Conservation (phyloP, 2,888 invertebrate species). For the Notodonta dromedarius region DNA sequence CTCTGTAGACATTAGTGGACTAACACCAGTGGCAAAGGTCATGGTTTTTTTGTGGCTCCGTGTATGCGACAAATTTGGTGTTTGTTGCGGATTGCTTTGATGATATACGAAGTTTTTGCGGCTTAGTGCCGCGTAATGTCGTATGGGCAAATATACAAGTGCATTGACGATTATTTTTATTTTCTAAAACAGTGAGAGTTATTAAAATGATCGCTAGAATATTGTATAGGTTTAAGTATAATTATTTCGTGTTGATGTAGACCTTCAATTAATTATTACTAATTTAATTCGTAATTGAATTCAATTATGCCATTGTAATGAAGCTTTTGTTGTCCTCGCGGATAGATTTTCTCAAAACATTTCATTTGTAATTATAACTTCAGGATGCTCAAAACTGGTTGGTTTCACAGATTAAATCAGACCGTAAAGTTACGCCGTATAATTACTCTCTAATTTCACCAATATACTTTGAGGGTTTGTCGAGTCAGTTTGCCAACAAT, state of each 20-base stretch:
- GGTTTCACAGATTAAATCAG: background rate
- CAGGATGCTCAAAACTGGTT: background rate
- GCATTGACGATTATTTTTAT: background rate
- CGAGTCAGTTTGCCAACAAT: background rate
- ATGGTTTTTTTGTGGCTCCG: constrained; percentile 54
- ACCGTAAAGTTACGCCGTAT: background rate
- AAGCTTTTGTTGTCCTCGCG: background rate
- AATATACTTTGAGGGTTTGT: background rate
- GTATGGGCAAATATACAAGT: background rate
- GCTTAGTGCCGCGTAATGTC: no score
- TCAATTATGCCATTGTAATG: background rate
- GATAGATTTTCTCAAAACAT: background rate
- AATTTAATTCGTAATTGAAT: background rate
- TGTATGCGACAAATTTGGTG: constrained; percentile 25
- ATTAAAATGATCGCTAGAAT: background rate
- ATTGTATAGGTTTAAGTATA: background rate
- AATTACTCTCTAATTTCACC: background rate
- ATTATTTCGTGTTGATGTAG: no score
- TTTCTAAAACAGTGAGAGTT: background rate
- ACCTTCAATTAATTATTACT: no score
- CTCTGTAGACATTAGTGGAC: constrained; percentile 65
- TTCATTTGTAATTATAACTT: background rate
- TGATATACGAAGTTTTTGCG: constrained; percentile 19
- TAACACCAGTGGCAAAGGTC: constrained; percentile 69
- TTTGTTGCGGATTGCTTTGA: constrained; percentile 24